A percentile compares a stretch with the other conserved stretches of the same genome.
Evolutionary conservation across 2,113 vertebrate species (phyloP).

Genomic region (Chloroceryle aenea): DNA sequence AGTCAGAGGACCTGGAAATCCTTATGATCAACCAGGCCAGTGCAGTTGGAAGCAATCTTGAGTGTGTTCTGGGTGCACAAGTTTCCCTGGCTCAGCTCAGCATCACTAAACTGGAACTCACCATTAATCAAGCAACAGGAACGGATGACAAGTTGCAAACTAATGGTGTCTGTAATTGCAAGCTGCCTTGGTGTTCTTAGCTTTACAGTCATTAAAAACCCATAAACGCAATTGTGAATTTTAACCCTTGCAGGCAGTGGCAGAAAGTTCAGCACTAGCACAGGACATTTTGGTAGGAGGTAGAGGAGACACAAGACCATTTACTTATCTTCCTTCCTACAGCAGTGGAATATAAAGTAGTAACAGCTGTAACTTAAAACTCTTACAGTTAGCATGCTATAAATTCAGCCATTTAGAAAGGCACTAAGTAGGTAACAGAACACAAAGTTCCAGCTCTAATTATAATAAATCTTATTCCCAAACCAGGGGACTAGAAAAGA

Average conservation of each 20-base stretch:
- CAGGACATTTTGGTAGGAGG: not conserved
- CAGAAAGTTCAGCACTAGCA: not conserved
- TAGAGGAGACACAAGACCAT: not conserved
- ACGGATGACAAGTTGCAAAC: not conserved
- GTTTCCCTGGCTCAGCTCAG: not conserved
- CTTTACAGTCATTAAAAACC: not conserved
- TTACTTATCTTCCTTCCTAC: not conserved
- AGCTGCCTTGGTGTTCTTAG: not conserved
- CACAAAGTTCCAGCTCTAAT: not conserved
- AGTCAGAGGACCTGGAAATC: not conserved
- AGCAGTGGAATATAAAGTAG: not conserved
- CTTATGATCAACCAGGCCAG: not conserved
- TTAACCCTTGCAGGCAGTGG: not conserved
- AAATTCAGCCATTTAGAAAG: not conserved
- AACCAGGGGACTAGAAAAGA: not conserved
- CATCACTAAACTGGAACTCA: not conserved
- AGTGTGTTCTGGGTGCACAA: not conserved
- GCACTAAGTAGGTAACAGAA: not conserved
- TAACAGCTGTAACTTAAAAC: not conserved
- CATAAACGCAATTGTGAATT: not conserved
- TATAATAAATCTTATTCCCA: not conserved
- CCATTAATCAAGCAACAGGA: not conserved
- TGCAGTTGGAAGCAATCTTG: not conserved
- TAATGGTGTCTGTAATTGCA: not conserved
- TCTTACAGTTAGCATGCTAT: not conserved